phyloP scores from a whole-genome alignment of 1,140 invertebrate genomes.

The Panagrolaimus sp. region DNA sequence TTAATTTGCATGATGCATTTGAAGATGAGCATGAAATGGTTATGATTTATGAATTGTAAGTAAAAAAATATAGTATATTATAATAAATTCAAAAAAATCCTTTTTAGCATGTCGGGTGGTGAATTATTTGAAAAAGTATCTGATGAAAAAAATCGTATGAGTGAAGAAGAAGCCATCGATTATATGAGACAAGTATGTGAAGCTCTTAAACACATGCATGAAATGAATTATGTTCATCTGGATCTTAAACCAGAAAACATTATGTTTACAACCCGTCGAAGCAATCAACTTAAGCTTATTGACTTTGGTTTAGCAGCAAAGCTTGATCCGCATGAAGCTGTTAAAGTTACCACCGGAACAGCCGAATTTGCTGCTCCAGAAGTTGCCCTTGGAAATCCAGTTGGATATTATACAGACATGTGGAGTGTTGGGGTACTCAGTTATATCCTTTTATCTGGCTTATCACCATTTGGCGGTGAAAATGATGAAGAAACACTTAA shows the following conservation, averaged over 20 bases:
- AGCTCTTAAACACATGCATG: constrained; percentile 97
- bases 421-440: constrained; percentile 96
- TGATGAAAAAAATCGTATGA: constrained; percentile 93
- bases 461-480: constrained; percentile 96
- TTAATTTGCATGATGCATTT: constrained; percentile 96
- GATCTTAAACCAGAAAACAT: constrained; percentile 88
- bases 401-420: constrained; percentile 99
- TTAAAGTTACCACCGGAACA: constrained; percentile 90
- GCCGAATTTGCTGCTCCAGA: constrained; percentile 99
- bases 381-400: constrained; percentile 93
- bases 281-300: constrained; percentile 91
- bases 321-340: constrained; percentile 92
- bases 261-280: constrained; percentile 92
- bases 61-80: constrained; percentile 20
- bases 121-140: constrained; percentile 97
- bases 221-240: constrained; percentile 96
- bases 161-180: constrained; percentile 96
- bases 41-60: constrained; percentile 96
- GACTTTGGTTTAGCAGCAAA: constrained; percentile 97
- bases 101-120: constrained; percentile 82
- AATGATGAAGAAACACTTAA: constrained; percentile 96
- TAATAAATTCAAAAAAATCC: constrained; percentile 27
- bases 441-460: constrained; percentile 78
- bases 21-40: constrained; percentile 99
- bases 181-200: constrained; percentile 98